Percentiles rank a stretch among this genome's conserved stretches.
phyloP scores from a whole-genome alignment of 2,888 invertebrate genomes.

The Drosophila kokeensis region DNA sequence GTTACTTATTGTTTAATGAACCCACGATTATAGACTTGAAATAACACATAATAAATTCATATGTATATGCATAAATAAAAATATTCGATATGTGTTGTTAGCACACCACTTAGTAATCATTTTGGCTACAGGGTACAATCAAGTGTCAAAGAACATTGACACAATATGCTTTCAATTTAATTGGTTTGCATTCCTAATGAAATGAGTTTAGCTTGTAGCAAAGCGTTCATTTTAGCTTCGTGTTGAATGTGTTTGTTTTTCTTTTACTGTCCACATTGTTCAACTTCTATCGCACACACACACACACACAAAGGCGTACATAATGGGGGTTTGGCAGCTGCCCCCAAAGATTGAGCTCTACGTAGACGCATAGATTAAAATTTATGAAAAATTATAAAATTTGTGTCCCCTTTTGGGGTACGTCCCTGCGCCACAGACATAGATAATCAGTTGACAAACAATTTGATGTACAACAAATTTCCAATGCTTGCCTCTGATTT shows the following conservation, averaged over 20 bases:
- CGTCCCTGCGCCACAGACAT: background rate
- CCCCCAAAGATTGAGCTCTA: background rate
- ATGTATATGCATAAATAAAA: background rate
- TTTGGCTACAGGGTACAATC: conserved; percentile 31
- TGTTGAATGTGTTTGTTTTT: conserved; percentile 14
- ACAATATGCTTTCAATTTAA: conserved; percentile 58
- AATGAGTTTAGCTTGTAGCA: conserved; percentile 30
- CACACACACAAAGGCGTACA: background rate
- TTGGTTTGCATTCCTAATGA: conserved; percentile 62
- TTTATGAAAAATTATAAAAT: background rate
- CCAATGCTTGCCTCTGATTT: conserved; percentile 61
- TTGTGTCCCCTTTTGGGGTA: background rate
- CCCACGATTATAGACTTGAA: background rate
- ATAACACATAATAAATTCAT: background rate
- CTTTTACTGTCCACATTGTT: conserved; percentile 15
- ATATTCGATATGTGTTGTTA: background rate
- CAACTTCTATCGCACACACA: background rate
- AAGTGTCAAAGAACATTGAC: conserved; percentile 32
- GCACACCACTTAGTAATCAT: too few relatives aligned
- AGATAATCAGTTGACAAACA: conserved; percentile 50
- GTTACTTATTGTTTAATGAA: too few relatives aligned
- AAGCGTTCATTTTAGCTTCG: conserved; percentile 27
- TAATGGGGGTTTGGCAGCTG: background rate
- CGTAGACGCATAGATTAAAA: background rate
- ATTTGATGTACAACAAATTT: conserved; percentile 55